These are phyloP conservation scores for Amphiprion percula DNA, from an alignment of 2,113 vertebrate species.

Conservation along the genomic window DNA sequence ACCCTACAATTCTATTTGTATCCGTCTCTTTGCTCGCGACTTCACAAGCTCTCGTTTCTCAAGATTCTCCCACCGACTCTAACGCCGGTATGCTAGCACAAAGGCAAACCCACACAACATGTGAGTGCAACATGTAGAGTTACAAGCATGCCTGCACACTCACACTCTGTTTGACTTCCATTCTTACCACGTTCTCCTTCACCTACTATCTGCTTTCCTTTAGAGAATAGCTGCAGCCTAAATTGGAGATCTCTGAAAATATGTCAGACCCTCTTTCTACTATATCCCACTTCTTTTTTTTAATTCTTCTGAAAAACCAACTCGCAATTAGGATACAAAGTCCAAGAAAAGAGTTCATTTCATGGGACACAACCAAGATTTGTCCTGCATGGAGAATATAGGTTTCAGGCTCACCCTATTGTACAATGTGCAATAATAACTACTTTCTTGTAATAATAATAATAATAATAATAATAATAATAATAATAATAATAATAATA, in stretches of 20 bases:
- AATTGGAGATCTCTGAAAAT: slow-evolving; percentile 38
- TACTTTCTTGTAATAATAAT: not conserved
- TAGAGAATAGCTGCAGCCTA: slow-evolving; percentile 35
- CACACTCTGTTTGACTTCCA: not conserved
- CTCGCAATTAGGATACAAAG: not conserved
- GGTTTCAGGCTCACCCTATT: not conserved
- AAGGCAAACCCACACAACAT: slow-evolving; percentile 7
- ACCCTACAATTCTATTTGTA: slow-evolving; percentile 14
- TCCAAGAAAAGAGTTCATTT: not conserved
- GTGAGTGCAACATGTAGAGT: slow-evolving; percentile 3
- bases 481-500: too few species aligned
- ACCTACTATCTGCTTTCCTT: slow-evolving; percentile 4
- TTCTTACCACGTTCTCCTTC: slow-evolving; percentile 21
- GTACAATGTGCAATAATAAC: not conserved
- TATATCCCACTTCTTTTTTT: slow-evolving; percentile 22
- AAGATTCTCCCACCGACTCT: slow-evolving; percentile 10
- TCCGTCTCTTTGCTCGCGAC: slow-evolving; percentile 27
- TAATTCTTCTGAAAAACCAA: slow-evolving; percentile 4
- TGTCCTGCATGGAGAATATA: not conserved
- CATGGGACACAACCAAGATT: not conserved
- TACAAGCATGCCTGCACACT: not conserved
- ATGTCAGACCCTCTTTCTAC: slow-evolving; percentile 7
- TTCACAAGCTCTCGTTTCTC: slow-evolving; percentile 28
- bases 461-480: too few species aligned
- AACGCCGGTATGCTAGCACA: slow-evolving; percentile 15